These are phyloP conservation scores for Syngnathus floridae DNA, from an alignment of 2,113 vertebrate species.

Conservation along the genomic window DNA sequence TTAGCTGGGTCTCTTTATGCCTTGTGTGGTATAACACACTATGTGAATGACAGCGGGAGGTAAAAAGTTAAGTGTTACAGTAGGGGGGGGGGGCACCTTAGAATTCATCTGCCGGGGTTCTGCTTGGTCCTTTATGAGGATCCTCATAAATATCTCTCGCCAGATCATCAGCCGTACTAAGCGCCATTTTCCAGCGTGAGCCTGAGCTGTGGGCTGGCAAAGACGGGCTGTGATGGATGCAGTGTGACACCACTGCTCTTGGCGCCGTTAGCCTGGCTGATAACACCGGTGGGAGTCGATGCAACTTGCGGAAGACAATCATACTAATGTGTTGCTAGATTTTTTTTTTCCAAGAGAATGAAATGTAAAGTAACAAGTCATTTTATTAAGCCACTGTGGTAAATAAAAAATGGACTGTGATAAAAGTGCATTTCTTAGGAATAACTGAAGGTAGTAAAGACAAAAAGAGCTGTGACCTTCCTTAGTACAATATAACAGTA, in stretches of 20 bases:
- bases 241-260: conserved; percentile 35
- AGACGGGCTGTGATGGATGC: conserved; percentile 62
- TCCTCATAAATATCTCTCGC: conserved; percentile 73
- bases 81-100: conserved; percentile 13
- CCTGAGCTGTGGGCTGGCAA: conserved; percentile 29
- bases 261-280: conserved; percentile 29
- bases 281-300: conserved; percentile 21
- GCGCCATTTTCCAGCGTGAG: conserved; percentile 30
- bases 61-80: conserved; percentile 53
- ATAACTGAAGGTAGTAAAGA: not conserved
- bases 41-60: conserved; percentile 43
- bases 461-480: not conserved
- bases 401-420: not conserved
- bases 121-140: conserved; percentile 55
- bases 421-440: not conserved
- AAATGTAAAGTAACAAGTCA: conserved; percentile 6
- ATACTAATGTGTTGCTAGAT: not conserved
- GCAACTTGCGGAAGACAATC: not conserved
- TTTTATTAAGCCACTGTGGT: not conserved
- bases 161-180: conserved; percentile 69
- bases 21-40: conserved; percentile 17
- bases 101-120: conserved; percentile 65
- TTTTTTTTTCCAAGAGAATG: not conserved
- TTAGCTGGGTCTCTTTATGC: conserved; percentile 29
- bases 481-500: not conserved